phyloP scores from a whole-genome alignment of 2,797 vertebrate genomes.

The Argya squamiceps region DNA sequence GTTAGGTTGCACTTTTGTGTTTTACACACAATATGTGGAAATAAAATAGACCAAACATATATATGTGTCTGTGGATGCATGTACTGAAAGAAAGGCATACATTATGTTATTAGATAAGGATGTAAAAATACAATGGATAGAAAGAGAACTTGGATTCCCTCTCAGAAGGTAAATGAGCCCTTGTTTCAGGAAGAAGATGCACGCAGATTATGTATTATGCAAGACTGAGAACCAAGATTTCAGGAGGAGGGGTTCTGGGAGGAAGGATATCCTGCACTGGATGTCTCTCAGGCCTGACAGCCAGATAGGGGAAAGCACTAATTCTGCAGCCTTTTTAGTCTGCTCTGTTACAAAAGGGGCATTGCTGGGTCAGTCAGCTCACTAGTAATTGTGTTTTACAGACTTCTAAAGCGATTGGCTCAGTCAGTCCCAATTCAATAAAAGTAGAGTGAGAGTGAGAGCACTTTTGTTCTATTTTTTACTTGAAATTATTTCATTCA shows the following conservation, averaged over 20 bases:
- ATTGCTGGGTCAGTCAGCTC: slow-evolving; percentile 78
- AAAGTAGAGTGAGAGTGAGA: slow-evolving; percentile 79
- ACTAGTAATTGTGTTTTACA: slow-evolving; percentile 85
- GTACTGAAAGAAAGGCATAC: neutral
- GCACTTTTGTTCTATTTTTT: slow-evolving; percentile 82
- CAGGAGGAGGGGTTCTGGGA: neutral
- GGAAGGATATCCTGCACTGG: neutral
- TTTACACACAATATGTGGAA: neutral
- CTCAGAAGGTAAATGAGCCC: neutral
- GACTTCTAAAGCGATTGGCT: slow-evolving; percentile 84
- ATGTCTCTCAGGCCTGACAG: slow-evolving; percentile 23
- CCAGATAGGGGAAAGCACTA: slow-evolving; percentile 27
- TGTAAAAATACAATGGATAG: slow-evolving; percentile 19
- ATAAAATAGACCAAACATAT: neutral
- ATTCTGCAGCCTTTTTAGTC: slow-evolving; percentile 72
- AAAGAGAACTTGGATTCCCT: neutral
- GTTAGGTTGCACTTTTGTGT: neutral
- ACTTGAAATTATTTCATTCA: slow-evolving; percentile 86
- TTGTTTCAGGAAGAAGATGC: slow-evolving; percentile 22
- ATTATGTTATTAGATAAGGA: neutral
- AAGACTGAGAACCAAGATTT: slow-evolving; percentile 31
- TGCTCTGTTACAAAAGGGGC: slow-evolving; percentile 75
- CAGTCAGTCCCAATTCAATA: slow-evolving; percentile 86
- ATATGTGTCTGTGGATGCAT: neutral
- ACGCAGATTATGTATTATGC: neutral